Base-by-base conservation (phyloP, 1,140 invertebrate genomes). In the Cotesia chilonis region DNA sequence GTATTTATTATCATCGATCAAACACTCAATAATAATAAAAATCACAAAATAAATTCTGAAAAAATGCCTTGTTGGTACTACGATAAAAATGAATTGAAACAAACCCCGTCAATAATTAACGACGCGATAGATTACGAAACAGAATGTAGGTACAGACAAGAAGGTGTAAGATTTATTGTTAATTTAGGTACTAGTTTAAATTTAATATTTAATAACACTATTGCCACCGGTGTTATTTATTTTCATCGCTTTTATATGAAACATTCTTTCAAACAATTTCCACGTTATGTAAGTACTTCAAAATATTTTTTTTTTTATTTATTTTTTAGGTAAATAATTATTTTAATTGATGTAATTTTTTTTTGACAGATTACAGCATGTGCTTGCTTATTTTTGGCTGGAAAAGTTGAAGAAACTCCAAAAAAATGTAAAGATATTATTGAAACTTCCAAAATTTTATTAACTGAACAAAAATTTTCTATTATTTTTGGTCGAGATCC, bases 191-290 rank as follows among this genome's bases (percentile, higher is more conserved):
- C 94, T 28, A 95, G 96, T 87, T 95, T 99, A 92, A 95, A 96
- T 83, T 88, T 99, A 81, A 93, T 95, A 70, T 97, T 47, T 10
- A 47, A 96, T 87, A 96, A 97, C 79, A 98, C 98, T n/a, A 96
- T 97, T 90, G 96, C 96, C 17, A 99, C 98, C 61, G 98, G 96
- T 67, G 95, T 97, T 79, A 96, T 99, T 61, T 99, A 98, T 87
- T 99, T 99, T 85, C 98, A 99, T 85, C 89, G 97, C 77, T 99
- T 99, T 85, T 99, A 99, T 85, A 99, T 99, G 96, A 96, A 96
- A 79, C 97, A 99, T 84, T 97, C 96, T 0, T 99, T 99, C 81
- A 93, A 93, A 82, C 94, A 94, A 73, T 99, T 98, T 87, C 96
- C 96, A 63, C 89, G 96, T 86, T 98, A 97, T 88, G 96, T 94